phyloP scores from a whole-genome alignment of 2,888 invertebrate genomes.

The Pammene fasciana region DNA sequence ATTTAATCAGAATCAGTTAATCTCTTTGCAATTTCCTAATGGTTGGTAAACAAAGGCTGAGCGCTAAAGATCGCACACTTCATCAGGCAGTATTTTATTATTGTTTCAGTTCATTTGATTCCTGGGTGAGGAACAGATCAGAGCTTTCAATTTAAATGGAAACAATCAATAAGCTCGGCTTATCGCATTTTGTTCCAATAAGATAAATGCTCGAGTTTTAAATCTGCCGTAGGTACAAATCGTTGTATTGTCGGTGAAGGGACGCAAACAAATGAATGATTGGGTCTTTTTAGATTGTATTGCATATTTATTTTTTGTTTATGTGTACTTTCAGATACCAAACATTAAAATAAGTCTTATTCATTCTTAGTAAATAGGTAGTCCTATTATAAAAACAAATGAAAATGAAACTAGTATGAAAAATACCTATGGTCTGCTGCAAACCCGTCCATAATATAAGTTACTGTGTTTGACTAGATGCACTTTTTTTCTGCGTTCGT shows the following conservation, averaged over 20 bases:
- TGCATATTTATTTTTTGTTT: slow-evolving; percentile 1
- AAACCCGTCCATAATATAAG: too few species aligned
- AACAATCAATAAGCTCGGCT: slow-evolving; percentile 75
- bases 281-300: slow-evolving; percentile 39
- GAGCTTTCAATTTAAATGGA: slow-evolving; percentile 74
- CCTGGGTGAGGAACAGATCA: slow-evolving; percentile 67
- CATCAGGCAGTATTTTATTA: slow-evolving; percentile 45
- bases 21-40: slow-evolving; percentile 26
- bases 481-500: slow-evolving; percentile 44
- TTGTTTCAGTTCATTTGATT: slow-evolving; percentile 67
- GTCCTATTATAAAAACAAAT: too few species aligned
- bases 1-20: background rate
- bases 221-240: slow-evolving; percentile 70
- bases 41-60: slow-evolving; percentile 17
- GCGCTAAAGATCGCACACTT: slow-evolving; percentile 34
- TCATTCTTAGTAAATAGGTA: too few species aligned
- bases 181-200: slow-evolving; percentile 72
- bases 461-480: background rate
- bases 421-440: too few species aligned
- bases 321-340: background rate
- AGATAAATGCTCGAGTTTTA: slow-evolving; percentile 73
- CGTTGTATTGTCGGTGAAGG: slow-evolving; percentile 62
- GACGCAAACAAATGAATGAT: slow-evolving; percentile 61
- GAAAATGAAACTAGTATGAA: too few species aligned
- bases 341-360: too few species aligned